Evolutionary conservation across 2,113 vertebrate genomes (phyloP).

Genomic region (Mormoops blainvillei): DNA sequence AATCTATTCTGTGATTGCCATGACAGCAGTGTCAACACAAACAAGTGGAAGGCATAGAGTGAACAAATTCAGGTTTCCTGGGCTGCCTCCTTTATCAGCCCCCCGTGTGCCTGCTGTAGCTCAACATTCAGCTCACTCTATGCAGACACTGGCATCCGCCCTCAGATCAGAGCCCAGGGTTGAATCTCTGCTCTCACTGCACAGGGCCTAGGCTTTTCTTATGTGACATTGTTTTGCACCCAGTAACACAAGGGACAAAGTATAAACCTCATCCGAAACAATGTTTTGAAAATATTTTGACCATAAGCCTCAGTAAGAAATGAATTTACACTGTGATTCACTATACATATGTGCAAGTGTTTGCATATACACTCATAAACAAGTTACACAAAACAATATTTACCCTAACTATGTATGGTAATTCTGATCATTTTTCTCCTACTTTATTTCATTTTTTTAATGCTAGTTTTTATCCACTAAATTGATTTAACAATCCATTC

Average conservation of each 20-base stretch:
- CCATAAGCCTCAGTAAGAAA: not conserved
- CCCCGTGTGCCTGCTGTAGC: rapidly evolving
- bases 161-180: not conserved
- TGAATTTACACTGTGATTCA: not conserved
- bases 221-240: too few relatives aligned
- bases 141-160: not conserved
- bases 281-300: not conserved
- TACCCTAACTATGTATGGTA: not conserved
- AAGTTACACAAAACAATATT: not conserved
- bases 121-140: too few relatives aligned
- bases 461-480: not conserved
- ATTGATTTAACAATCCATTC: not conserved
- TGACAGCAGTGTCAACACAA: not conserved
- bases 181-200: not conserved
- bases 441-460: not conserved
- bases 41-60: not conserved
- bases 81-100: not conserved
- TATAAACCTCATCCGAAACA: not conserved
- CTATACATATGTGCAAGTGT: not conserved
- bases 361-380: not conserved
- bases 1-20: not conserved
- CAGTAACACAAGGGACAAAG: not conserved
- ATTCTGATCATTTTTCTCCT: not conserved
- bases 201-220: not conserved
- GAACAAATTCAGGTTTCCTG: not conserved